Conservation (phyloP, 2,113 vertebrate genomes). For the Cyprinodon tularosa region DNA sequence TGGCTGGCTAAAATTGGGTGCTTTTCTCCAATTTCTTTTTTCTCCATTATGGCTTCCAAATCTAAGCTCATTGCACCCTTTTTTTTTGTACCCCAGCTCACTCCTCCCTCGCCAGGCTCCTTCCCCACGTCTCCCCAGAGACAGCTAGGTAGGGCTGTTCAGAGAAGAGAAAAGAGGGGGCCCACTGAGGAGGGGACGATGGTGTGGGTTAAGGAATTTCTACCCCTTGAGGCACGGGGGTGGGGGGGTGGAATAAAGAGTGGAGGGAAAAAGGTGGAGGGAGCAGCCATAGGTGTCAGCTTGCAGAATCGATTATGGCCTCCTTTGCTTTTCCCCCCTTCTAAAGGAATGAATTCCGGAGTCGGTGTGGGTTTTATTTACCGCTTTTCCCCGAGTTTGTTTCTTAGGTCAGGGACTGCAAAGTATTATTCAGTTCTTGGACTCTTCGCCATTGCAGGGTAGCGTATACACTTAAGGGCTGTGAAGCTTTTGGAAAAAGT, state of each 20-base stretch:
- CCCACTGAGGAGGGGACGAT: not conserved
- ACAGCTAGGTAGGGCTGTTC: constrained; percentile 57
- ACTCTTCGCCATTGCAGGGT: constrained; percentile 54
- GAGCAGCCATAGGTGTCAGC: constrained; percentile 68
- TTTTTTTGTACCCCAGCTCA: constrained; percentile 12
- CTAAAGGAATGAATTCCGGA: constrained; percentile 69
- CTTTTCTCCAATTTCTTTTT: constrained; percentile 52
- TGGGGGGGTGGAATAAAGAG: constrained; percentile 27
- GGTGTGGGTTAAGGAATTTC: constrained; percentile 76
- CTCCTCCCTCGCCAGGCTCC: constrained; percentile 23
- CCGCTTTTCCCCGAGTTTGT: constrained; percentile 65
- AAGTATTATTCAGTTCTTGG: constrained; percentile 40
- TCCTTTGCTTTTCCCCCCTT: constrained; percentile 31
- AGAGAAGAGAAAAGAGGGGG: constrained; percentile 40
- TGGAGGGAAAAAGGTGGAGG: constrained; percentile 53
- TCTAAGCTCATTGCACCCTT: constrained; percentile 53
- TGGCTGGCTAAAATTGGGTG: constrained; percentile 47
- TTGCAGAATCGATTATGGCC: constrained; percentile 67
- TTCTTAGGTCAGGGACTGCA: constrained; percentile 48
- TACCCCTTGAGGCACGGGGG: constrained; percentile 48
- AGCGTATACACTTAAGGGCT: constrained; percentile 33
- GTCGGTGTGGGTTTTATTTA: constrained; percentile 71
- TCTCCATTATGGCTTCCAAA: constrained; percentile 71
- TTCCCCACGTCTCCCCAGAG: constrained; percentile 64
- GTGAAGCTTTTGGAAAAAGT: constrained; percentile 22